Base-by-base conservation (phyloP, 2,888 invertebrate genomes). In the Rhingia rostrata region DNA sequence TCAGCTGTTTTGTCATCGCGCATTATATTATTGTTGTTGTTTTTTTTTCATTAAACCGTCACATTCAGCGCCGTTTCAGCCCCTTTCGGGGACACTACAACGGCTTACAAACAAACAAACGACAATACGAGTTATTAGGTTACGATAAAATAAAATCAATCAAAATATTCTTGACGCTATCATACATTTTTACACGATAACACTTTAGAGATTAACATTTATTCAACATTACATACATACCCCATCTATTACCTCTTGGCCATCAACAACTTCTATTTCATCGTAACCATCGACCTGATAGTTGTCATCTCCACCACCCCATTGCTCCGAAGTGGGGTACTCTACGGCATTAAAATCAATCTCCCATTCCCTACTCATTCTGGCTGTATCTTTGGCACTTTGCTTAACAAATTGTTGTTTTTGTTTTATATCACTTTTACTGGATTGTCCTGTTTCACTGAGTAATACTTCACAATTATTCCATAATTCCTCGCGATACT, bases 301-400 rank as follows among this genome's bases (percentile, higher is more conserved):
- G 14, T 39, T 51, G 2, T 45, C 63, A 12, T 2, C 41, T 10
- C 33, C 56, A 32, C 56, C 53, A 2, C 22, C 70, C 70, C 73
- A 74, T 6, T 39, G 35, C 37, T 88, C 89, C 41, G 88, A 87
- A 1, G 86, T 73, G 6, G 87, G 86, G 9, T 90, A 91, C 75
- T 91, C 90, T 37, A 89, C 83, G 56, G 90, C 89, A 47, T 88
- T 89, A 88, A 90, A 91, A 89, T 91, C 91, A 78, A 90, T 88
- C 88, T 41, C 86, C n/a, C n/a, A n/a, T n/a, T n/a, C n/a, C 79
- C 86, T 54, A 66, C 80, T 86, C 87, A 83, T 83, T 66, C 83
- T 77, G 69, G 64, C 35, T 51, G 53, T 61, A 60, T 49, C 74
- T 63, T 43, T 67, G 70, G 61, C 74, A 83, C 64, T 70, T 7